Evolutionary conservation across 2,113 vertebrate genomes (phyloP).

Genomic region (Hypanus sabinus): DNA sequence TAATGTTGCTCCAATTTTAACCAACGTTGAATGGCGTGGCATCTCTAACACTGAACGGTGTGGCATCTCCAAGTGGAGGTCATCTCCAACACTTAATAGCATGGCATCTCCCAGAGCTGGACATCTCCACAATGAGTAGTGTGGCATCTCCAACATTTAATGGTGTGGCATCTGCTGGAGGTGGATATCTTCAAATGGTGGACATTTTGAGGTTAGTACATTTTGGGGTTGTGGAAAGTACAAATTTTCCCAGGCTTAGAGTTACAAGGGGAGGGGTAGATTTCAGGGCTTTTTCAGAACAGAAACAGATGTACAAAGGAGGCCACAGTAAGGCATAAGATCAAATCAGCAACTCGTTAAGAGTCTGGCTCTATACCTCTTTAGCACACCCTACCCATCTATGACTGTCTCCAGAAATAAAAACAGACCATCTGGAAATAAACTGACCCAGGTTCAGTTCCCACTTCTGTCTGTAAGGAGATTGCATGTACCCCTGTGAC

Average conservation of each 20-base stretch:
- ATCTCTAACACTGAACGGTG: no score
- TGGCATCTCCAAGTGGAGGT: no score
- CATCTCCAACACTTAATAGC: neutral
- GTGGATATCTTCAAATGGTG: no score
- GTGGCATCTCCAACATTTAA: neutral
- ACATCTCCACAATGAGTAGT: neutral
- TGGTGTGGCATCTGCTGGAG: no score
- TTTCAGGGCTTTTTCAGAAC: neutral
- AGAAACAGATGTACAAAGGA: neutral
- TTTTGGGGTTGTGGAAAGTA: neutral
- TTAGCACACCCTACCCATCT: neutral
- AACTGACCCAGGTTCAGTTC: no score
- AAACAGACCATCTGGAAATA: no score
- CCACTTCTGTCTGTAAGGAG: no score
- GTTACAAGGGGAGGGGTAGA: neutral
- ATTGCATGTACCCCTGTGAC: no score
- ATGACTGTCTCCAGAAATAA: neutral
- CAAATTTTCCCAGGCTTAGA: no score
- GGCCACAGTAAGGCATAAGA: neutral
- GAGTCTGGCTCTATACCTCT: neutral
- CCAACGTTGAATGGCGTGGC: neutral
- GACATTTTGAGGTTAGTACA: neutral
- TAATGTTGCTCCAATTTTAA: neutral
- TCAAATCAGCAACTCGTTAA: neutral
- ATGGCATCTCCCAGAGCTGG: no score